phyloP scores from a whole-genome alignment of 2,888 invertebrate species.

The Lochmaea capreae region DNA sequence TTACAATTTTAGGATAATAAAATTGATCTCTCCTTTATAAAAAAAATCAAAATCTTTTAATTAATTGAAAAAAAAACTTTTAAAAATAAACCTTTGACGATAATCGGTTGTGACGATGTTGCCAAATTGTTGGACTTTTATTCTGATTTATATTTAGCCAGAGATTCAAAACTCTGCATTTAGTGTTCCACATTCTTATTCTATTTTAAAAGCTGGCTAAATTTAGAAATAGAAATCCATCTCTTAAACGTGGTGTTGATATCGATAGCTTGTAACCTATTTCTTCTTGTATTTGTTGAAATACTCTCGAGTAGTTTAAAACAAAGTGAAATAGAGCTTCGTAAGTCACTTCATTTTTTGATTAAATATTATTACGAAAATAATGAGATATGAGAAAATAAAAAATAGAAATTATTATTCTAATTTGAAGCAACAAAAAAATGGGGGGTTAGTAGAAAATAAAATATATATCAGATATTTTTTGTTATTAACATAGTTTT shows the following conservation, averaged over 20 bases:
- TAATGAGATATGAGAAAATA: too few species aligned
- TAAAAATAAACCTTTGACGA: not conserved
- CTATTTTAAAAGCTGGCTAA: conserved; percentile 51
- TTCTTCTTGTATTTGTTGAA: conserved; percentile 2
- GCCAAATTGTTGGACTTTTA: conserved; percentile 33
- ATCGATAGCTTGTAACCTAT: conserved; percentile 14
- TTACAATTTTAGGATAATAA: too few species aligned
- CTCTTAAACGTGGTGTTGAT: conserved; percentile 15
- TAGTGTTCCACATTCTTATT: conserved; percentile 53
- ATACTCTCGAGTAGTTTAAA: not conserved
- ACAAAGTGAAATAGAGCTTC: not conserved
- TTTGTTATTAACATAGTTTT: not conserved
- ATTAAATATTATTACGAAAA: not conserved
- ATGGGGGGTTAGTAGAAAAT: not conserved
- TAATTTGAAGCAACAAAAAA: not conserved
- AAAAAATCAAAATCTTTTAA: not conserved
- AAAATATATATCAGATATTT: not conserved
- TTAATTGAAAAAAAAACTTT: not conserved
- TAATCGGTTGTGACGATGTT: conserved; percentile 11
- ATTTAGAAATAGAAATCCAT: conserved; percentile 34
- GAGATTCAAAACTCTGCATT: conserved; percentile 36
- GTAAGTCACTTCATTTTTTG: not conserved
- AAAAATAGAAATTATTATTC: too few species aligned
- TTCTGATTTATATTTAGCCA: conserved; percentile 26
- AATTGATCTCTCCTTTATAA: too few species aligned